phyloP scores from a whole-genome alignment of 2,113 vertebrate genomes.

The Rallus limicola region DNA sequence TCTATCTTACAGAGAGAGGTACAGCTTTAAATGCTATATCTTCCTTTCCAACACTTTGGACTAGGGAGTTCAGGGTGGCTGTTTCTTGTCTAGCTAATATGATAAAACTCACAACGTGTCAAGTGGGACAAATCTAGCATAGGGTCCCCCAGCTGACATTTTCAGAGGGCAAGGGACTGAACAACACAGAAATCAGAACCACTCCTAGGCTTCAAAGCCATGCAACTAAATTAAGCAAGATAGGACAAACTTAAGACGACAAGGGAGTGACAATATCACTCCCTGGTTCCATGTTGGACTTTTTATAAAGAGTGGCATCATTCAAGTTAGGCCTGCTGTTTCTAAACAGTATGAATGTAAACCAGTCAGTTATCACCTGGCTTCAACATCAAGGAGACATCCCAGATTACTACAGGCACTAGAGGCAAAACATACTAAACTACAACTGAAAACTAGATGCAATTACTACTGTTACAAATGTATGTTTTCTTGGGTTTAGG shows the following conservation, averaged over 20 bases:
- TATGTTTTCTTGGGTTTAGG: not conserved
- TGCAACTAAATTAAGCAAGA: not conserved
- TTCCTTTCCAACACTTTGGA: not conserved
- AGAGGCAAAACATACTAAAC: not conserved
- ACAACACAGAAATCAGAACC: not conserved
- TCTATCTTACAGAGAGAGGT: not conserved
- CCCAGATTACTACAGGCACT: not conserved
- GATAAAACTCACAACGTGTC: not conserved
- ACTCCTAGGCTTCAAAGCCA: not conserved
- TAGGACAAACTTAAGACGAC: not conserved
- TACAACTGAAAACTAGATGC: not conserved
- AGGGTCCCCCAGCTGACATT: accelerated
- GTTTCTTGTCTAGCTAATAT: not conserved
- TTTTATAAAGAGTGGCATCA: not conserved
- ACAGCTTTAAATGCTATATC: not conserved
- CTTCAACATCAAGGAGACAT: not conserved
- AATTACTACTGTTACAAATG: not conserved
- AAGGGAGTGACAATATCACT: not conserved
- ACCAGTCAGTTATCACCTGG: not conserved
- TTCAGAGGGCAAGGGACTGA: not conserved
- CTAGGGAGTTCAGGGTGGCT: not conserved
- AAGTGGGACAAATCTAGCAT: not conserved
- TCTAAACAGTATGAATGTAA: not conserved
- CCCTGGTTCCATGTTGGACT: not conserved
- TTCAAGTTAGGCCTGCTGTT: not conserved